A percentile compares a stretch with the other conserved stretches of the same genome.
phyloP scores from a whole-genome alignment of 2,888 invertebrate species.

The Beris chalybata region DNA sequence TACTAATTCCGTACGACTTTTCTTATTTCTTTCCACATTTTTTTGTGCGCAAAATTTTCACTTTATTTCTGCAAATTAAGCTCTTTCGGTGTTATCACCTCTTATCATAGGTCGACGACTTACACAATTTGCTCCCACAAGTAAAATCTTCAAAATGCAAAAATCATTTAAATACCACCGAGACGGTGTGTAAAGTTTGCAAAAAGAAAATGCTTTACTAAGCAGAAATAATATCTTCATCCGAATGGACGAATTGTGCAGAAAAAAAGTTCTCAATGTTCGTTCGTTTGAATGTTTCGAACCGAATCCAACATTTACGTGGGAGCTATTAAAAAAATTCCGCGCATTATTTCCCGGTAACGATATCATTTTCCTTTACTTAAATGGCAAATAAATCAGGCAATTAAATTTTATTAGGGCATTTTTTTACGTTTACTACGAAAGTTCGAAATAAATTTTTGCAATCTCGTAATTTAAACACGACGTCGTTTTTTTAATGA shows the following conservation, averaged over 20 bases:
- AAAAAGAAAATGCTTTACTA: constrained; percentile 18
- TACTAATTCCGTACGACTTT: constrained; percentile 25
- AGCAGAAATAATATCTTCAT: constrained; percentile 31
- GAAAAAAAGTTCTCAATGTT: constrained; percentile 20
- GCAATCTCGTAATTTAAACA: no score
- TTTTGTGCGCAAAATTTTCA: constrained; percentile 22
- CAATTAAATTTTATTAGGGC: constrained; percentile 26
- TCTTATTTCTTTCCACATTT: constrained; percentile 9
- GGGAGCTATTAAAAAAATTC: no score
- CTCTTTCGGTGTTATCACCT: constrained; percentile 15
- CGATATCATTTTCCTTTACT: constrained; percentile 15
- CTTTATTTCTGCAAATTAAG: constrained; percentile 33
- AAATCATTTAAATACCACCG: constrained; percentile 30
- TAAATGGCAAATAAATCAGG: constrained; percentile 28
- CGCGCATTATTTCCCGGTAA: no score
- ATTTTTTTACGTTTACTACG: constrained; percentile 6
- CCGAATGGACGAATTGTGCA: constrained; percentile 19
- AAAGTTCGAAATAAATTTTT: neutral
- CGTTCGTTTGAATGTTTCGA: constrained; percentile 1
- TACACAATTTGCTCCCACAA: constrained; percentile 15
- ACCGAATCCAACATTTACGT: no score
- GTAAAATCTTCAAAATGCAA: constrained; percentile 23
- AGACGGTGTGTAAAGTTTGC: constrained; percentile 4
- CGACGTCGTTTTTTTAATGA: no score
- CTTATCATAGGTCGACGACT: constrained; percentile 30